Evolutionary conservation across 53 echinoderm and acorn worm species (phyloP).

Genomic region (Echinarachnius parma): DNA sequence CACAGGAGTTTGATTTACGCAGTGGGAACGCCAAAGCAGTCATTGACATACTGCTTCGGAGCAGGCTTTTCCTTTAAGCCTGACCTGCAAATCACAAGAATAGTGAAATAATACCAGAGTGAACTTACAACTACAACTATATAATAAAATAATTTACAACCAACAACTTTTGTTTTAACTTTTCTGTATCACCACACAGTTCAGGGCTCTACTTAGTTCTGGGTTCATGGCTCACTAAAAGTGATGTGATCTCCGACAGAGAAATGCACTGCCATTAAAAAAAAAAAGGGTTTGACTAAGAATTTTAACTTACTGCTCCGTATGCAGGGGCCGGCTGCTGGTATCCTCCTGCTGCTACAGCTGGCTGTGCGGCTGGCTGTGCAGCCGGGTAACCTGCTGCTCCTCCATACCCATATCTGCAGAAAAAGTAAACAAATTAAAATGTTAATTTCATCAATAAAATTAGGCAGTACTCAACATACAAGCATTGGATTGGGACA

Average conservation of each 20-base stretch:
- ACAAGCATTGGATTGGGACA: neutral
- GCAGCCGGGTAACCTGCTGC: slow-evolving; percentile 8
- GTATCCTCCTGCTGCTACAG: neutral
- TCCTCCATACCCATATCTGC: slow-evolving; percentile 34
- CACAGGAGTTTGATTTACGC: slow-evolving; percentile 14
- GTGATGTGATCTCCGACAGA: no score
- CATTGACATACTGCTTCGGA: slow-evolving; percentile 8
- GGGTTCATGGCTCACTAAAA: no score
- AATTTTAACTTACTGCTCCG: slow-evolving; percentile 5
- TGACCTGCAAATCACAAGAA: slow-evolving; percentile 23
- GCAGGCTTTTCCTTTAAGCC: slow-evolving; percentile 32
- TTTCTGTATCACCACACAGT: no score
- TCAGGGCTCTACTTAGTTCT: no score
- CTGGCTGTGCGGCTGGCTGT: slow-evolving; percentile 23
- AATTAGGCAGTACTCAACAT: neutral
- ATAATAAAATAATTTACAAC: no score
- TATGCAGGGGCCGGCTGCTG: slow-evolving; percentile 19
- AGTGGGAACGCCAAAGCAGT: slow-evolving; percentile 32
- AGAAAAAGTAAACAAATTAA: slow-evolving; percentile 7
- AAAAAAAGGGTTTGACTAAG: no score
- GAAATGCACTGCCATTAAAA: no score
- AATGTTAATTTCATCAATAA: neutral
- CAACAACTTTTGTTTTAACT: no score
- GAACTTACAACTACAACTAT: neutral
- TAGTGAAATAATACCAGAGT: neutral